A percentile compares a stretch with the other conserved stretches of the same genome.
phyloP scores from a whole-genome alignment of 2,797 vertebrate species.

The Lepilemur ruficaudatus region DNA sequence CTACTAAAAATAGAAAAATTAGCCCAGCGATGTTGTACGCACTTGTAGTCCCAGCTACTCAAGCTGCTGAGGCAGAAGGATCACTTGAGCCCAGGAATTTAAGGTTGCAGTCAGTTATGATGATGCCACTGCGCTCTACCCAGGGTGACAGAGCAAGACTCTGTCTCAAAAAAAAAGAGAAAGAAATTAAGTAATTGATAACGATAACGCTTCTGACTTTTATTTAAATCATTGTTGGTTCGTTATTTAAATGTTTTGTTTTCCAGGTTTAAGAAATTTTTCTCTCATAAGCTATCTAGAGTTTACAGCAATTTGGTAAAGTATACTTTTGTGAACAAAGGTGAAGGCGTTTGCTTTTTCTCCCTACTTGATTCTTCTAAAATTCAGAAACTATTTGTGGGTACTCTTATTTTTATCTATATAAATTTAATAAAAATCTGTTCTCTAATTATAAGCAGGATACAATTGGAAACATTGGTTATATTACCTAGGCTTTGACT shows the following conservation, averaged over 20 bases:
- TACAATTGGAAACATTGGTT: background rate
- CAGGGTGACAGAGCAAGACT: background rate
- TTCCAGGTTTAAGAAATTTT: background rate
- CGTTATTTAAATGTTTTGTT: background rate
- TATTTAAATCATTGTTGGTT: background rate
- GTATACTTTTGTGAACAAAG: background rate
- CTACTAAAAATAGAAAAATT: background rate
- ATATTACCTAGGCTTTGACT: background rate
- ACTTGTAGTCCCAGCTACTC: no score
- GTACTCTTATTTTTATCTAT: background rate
- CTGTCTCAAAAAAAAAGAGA: background rate
- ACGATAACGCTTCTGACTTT: background rate
- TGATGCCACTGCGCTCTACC: background rate
- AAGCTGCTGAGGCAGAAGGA: background rate
- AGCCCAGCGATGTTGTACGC: no score
- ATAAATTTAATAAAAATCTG: background rate
- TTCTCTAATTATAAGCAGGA: background rate
- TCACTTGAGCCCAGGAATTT: background rate
- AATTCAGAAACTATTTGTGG: background rate
- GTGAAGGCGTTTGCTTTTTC: background rate
- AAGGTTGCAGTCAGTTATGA: background rate
- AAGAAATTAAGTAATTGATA: background rate
- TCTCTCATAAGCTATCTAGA: background rate
- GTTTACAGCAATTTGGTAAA: background rate
- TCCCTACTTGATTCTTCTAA: background rate